These are phyloP conservation scores for Apolygus lucorum DNA, from an alignment of 1,140 invertebrate species.

Conservation along the genomic window DNA sequence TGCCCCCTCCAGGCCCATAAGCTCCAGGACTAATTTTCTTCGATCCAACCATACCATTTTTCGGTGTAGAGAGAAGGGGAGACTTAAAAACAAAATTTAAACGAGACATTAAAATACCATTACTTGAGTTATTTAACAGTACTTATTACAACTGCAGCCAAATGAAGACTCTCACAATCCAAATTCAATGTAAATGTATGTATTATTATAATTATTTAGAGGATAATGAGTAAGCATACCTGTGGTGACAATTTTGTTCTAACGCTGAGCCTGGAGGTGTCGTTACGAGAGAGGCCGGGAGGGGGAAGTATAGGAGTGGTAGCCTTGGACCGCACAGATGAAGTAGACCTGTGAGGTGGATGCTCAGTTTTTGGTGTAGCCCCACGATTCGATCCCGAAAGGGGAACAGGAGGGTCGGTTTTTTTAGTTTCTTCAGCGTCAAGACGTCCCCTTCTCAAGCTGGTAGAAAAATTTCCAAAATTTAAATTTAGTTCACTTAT, in stretches of 20 bases:
- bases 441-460: constrained; percentile 41
- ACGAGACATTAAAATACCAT: too few relatives aligned
- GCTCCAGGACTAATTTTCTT: constrained; percentile 29
- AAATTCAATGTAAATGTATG: too few relatives aligned
- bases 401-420: constrained; percentile 24
- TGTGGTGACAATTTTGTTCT: constrained; percentile 36
- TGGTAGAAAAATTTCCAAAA: constrained; percentile 27
- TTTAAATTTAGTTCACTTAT: too few relatives aligned
- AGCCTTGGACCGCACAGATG: constrained; percentile 17
- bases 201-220: too few relatives aligned
- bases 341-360: background rate
- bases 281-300: constrained; percentile 47
- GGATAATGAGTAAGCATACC: too few relatives aligned
- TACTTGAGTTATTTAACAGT: too few relatives aligned
- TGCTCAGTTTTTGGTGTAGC: constrained; percentile 7
- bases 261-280: constrained; percentile 57
- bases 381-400: background rate
- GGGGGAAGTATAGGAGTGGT: constrained; percentile 35
- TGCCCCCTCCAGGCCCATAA: constrained; percentile 30
- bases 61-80: constrained; percentile 27
- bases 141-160: too few relatives aligned
- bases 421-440: constrained; percentile 33
- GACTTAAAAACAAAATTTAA: too few relatives aligned
- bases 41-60: constrained; percentile 27
- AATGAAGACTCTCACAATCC: too few relatives aligned